A percentile compares a stretch with the other conserved stretches of the same genome.
Conservation (phyloP, 2,113 vertebrate species). For the Stigmatopora argus region DNA sequence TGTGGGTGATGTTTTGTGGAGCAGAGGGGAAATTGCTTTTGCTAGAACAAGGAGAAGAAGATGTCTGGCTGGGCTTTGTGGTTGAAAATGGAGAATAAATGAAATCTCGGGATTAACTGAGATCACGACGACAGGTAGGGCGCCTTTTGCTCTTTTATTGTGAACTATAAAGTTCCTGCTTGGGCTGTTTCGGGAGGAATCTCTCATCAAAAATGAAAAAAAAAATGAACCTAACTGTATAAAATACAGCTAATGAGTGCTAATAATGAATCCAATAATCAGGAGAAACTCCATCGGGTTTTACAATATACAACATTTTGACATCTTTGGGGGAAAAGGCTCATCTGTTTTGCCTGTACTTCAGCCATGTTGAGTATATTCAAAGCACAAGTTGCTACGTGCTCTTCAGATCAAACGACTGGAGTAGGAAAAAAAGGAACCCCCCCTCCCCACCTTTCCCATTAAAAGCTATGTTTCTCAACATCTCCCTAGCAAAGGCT, state of each 20-base stretch:
- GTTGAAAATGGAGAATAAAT: constrained; percentile 70
- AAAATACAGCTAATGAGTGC: background rate
- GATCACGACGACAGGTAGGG: constrained; percentile 68
- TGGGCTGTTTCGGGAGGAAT: background rate
- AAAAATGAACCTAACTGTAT: too few species aligned
- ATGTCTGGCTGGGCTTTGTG: constrained; percentile 40
- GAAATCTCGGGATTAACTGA: constrained; percentile 66
- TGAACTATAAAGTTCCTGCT: background rate
- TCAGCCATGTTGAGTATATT: background rate
- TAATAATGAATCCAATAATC: background rate
- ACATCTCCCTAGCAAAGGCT: background rate
- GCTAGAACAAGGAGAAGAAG: constrained; percentile 29
- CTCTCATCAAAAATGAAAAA: background rate
- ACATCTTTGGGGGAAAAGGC: background rate
- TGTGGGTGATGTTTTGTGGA: constrained; percentile 49
- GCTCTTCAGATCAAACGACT: background rate
- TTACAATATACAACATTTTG: background rate
- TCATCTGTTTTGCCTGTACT: background rate
- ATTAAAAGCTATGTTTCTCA: background rate
- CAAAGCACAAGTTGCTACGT: constrained; percentile 1
- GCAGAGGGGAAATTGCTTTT: constrained; percentile 56
- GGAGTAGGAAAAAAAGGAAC: background rate
- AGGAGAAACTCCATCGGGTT: background rate
- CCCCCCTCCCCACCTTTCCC: background rate
- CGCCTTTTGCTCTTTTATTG: background rate